These are phyloP conservation scores for Octonoba sinensis DNA, from an alignment of 2,888 invertebrate species.

Conservation along the genomic window DNA sequence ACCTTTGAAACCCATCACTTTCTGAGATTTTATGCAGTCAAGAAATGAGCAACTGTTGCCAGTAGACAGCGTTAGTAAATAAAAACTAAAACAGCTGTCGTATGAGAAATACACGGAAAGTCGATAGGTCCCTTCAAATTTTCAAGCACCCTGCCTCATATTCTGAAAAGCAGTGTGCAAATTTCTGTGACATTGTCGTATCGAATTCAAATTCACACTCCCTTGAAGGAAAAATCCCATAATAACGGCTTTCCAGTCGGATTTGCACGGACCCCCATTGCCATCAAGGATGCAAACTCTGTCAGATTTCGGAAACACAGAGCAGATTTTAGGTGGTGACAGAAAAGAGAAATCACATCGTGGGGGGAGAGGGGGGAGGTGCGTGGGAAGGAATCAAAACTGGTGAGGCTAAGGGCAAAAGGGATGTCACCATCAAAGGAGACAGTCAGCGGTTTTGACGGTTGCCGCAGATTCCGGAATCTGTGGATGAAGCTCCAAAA, in stretches of 20 bases:
- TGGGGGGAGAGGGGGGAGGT: no score
- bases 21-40: no score
- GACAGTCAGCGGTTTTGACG: no score
- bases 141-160: conserved; percentile 11
- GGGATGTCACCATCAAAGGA: no score
- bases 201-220: conserved; percentile 51
- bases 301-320: conserved; percentile 10
- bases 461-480: no score
- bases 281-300: conserved; percentile 40
- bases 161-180: conserved; percentile 20
- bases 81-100: conserved; percentile 24
- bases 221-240: conserved; percentile 17
- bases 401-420: no score
- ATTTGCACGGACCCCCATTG: conserved; percentile 40
- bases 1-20: no score
- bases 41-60: no score
- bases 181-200: conserved; percentile 57
- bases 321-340: conserved; percentile 8
- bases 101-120: conserved; percentile 18
- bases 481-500: no score
- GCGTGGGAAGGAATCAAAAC: no score
- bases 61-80: background rate
- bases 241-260: conserved; percentile 43
- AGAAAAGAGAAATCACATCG: conserved; percentile 9
- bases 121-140: conserved; percentile 43